These are phyloP conservation scores for Sitophilus oryzae DNA, from an alignment of 1,140 invertebrate species.

Conservation along the genomic window DNA sequence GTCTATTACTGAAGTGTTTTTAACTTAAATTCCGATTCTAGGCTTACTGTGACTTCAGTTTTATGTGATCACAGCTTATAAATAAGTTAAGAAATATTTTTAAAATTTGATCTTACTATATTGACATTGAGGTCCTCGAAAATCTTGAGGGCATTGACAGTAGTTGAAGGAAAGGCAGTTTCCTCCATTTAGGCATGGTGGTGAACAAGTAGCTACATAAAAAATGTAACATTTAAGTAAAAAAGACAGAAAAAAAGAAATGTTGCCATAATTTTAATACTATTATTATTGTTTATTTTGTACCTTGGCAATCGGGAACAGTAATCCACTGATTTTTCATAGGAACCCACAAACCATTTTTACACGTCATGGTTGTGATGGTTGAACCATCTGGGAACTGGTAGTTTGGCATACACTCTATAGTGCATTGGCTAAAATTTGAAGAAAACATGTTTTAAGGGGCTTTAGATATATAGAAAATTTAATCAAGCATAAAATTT, in stretches of 20 bases:
- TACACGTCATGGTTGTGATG: slow-evolving; percentile 56
- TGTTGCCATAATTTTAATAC: not conserved
- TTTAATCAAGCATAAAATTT: too few relatives aligned
- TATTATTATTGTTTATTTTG: too few relatives aligned
- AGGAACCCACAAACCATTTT: slow-evolving; percentile 59
- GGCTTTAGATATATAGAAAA: too few relatives aligned
- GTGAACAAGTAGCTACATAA: slow-evolving; percentile 61
- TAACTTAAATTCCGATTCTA: too few relatives aligned
- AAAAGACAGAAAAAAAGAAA: not conserved
- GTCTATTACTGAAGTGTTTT: not conserved
- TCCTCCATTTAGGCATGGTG: slow-evolving; percentile 70
- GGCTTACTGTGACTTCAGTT: too few relatives aligned
- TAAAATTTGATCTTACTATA: slow-evolving; percentile 60
- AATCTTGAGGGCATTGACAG: slow-evolving; percentile 69
- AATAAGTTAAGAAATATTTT: too few relatives aligned
- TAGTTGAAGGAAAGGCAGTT: slow-evolving; percentile 65
- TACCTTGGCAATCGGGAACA: slow-evolving; percentile 62
- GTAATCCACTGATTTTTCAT: slow-evolving; percentile 51
- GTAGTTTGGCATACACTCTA: slow-evolving; percentile 56
- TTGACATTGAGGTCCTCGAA: slow-evolving; percentile 67
- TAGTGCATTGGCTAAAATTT: slow-evolving; percentile 53
- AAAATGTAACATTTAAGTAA: not conserved
- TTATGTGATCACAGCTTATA: too few relatives aligned
- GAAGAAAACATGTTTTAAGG: too few relatives aligned
- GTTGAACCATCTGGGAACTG: slow-evolving; percentile 61